Conservation (phyloP, 2,888 invertebrate species). For the Mesorhabditis spiculigera region DNA sequence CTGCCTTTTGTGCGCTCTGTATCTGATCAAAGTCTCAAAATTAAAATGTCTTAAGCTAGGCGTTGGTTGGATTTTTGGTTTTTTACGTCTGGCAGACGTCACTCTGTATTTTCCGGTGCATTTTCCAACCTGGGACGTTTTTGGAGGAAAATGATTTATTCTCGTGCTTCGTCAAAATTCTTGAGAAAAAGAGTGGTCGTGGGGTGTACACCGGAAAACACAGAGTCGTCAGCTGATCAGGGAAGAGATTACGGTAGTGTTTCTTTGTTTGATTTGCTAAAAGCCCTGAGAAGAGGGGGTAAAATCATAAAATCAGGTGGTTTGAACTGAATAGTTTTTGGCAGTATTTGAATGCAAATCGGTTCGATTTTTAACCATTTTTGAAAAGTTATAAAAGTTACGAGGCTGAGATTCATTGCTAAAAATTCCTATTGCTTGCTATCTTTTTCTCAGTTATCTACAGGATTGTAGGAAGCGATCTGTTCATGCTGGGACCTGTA, state of each 20-base stretch:
- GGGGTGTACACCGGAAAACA: constrained; percentile 2
- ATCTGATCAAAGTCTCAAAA: no score
- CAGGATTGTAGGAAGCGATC: constrained; percentile 55
- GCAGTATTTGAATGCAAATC: not conserved
- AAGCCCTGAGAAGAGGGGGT: not conserved
- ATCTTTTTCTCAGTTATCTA: constrained; percentile 25
- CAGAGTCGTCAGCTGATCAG: not conserved
- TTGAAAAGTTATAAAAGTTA: not conserved
- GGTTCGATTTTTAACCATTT: no score
- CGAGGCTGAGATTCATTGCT: not conserved
- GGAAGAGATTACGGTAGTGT: not conserved
- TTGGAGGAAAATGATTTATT: no score
- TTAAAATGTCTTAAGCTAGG: no score
- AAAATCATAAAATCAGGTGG: no score
- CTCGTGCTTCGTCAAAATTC: not conserved
- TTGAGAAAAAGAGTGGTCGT: not conserved
- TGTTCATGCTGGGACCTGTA: constrained; percentile 56
- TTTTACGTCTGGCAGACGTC: no score
- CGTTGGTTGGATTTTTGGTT: no score
- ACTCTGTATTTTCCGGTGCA: constrained; percentile 4
- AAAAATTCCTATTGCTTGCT: not conserved
- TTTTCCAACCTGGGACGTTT: not conserved
- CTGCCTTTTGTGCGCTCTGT: no score
- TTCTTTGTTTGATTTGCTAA: not conserved
- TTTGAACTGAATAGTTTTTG: no score